Percentiles rank a stretch among this genome's conserved stretches.
phyloP scores from a whole-genome alignment of 2,113 vertebrate species.

The Butorides virescens region DNA sequence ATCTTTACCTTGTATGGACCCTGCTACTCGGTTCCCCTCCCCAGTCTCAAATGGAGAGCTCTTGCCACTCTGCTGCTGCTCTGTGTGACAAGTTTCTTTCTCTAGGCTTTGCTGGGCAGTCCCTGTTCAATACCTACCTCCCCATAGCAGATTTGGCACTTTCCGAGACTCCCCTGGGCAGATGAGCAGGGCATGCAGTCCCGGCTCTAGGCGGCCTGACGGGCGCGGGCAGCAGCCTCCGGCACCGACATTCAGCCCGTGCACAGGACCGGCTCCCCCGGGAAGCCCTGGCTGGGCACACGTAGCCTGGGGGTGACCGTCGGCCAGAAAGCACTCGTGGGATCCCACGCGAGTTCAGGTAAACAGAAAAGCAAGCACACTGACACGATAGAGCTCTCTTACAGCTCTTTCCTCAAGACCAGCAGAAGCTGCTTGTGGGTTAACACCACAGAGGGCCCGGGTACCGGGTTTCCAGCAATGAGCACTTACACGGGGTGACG shows the following conservation, averaged over 20 bases:
- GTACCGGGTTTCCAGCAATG: not conserved
- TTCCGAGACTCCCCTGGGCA: not conserved
- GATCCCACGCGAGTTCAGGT: not conserved
- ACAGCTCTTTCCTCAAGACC: not conserved
- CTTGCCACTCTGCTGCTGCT: not conserved
- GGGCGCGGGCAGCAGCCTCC: not conserved
- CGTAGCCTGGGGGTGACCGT: rapidly evolving
- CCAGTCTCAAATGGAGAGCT: not conserved
- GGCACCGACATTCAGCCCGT: not conserved
- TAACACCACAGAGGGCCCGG: not conserved
- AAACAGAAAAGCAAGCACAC: not conserved
- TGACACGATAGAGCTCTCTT: not conserved
- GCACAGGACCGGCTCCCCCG: rapidly evolving
- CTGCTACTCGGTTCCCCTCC: rapidly evolving
- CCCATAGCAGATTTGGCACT: not conserved
- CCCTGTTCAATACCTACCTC: not conserved
- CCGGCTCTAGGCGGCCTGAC: not conserved
- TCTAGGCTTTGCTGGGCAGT: not conserved
- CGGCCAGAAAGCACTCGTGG: not conserved
- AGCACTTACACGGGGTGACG: not conserved
- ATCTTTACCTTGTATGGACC: not conserved
- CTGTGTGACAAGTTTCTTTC: not conserved
- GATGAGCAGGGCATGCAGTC: not conserved
- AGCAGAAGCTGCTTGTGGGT: not conserved
- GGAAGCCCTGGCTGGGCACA: not conserved